Evolutionary conservation across 2,113 vertebrate species (phyloP).

Genomic region (Ammospiza nelsoni): DNA sequence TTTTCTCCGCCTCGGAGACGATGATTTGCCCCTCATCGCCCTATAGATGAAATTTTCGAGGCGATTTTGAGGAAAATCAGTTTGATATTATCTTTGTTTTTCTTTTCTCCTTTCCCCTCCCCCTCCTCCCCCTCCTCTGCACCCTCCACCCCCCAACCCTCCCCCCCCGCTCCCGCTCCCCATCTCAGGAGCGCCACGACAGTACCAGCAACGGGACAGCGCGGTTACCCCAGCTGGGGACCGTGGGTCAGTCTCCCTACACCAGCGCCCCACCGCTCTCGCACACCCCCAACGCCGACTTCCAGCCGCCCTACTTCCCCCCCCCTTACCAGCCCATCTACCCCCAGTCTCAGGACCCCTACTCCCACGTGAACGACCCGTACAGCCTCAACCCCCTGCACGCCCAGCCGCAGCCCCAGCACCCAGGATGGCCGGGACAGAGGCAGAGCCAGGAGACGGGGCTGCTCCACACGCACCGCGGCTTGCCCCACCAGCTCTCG

Average conservation of each 20-base stretch:
- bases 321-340: no score
- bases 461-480: conserved; percentile 94
- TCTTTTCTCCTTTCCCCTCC: not conserved
- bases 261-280: no score
- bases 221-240: no score
- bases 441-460: conserved; percentile 93
- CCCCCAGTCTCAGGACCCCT: conserved; percentile 90
- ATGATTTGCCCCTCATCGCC: not conserved
- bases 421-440: conserved; percentile 97
- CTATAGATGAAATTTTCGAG: not conserved
- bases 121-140: not conserved
- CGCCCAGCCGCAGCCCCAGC: conserved; percentile 93
- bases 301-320: no score
- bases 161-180: no score
- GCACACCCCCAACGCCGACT: no score
- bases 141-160: conserved; percentile 67
- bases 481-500: conserved; percentile 93
- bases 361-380: conserved; percentile 98
- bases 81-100: conserved; percentile 47
- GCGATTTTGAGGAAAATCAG: not conserved
- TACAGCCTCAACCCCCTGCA: conserved; percentile 97
- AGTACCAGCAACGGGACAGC: no score
- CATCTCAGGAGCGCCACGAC: no score
- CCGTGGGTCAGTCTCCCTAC: no score
- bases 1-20: not conserved